Conservation (phyloP, 1,140 invertebrate species). For the Trypoxylus dichotomus region DNA sequence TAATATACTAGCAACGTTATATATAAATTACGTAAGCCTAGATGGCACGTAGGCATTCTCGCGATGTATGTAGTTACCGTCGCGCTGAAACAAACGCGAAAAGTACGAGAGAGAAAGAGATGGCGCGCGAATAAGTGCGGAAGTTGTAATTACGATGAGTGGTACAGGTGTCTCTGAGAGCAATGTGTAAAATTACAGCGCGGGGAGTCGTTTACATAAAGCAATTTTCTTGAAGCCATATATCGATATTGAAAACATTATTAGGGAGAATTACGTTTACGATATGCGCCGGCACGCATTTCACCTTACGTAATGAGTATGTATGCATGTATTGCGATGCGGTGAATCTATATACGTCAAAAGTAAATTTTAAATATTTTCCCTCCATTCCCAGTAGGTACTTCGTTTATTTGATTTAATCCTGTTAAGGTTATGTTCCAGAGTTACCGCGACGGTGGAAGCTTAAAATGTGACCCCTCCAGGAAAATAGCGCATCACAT, state of each 20-base stretch:
- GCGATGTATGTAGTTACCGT: not conserved
- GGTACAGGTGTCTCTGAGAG: constrained; percentile 26
- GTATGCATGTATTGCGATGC: not conserved
- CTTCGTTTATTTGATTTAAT: no score
- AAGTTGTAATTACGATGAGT: constrained; percentile 28
- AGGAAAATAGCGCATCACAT: no score
- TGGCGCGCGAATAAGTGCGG: not conserved
- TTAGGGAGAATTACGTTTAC: constrained; percentile 35
- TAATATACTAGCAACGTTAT: constrained; percentile 9
- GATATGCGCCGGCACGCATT: not conserved
- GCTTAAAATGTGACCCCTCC: no score
- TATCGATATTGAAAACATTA: constrained; percentile 36
- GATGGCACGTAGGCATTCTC: not conserved
- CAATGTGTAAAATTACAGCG: constrained; percentile 22
- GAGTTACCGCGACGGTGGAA: no score
- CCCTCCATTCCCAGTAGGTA: not conserved
- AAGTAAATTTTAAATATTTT: not conserved
- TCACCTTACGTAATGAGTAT: not conserved
- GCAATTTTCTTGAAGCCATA: constrained; percentile 35
- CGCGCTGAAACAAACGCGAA: not conserved
- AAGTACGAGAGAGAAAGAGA: not conserved
- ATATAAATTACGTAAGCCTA: not conserved
- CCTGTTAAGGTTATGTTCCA: no score
- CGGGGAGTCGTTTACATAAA: constrained; percentile 37
- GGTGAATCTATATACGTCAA: not conserved